Base-by-base conservation (phyloP, 2,888 invertebrate genomes). In the Ceraclea dissimilis region DNA sequence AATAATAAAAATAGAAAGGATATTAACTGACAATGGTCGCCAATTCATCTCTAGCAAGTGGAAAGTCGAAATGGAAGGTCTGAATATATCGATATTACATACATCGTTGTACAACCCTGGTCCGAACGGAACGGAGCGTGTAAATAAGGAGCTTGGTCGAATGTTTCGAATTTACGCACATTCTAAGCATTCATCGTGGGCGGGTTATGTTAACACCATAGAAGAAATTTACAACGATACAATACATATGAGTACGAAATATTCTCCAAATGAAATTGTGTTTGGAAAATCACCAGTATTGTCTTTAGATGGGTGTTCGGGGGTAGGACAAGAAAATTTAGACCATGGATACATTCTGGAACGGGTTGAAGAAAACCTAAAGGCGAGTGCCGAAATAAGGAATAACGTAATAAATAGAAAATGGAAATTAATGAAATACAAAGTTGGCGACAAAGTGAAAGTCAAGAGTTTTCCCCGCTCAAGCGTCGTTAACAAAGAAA, bases 171-270 rank as follows among this genome's bases (percentile, higher is more conserved):
- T 20, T 18, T 48, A 48, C 17, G 18, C 19, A 8, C 18, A 48
- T 48, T 18, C 18, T 10, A 48, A 19, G 10, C 48, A 48, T 19
- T 20, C 48, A 10, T 48, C 48, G 18, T 48, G 48, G 48, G 20
- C 17, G 8, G 19, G 20, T 10, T 19, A 16, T 48, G 20, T 48
- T 19, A 19, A n/a, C 8, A 48, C 10, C 21, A 48, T 48, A 11
- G 48, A 48, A n/a, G 21, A 48, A 19, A n/a, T 48, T 8, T 48
- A 48, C n/a, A 48, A 48, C 26, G 49, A 49, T 26, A 49, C 49
- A 2, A 21, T 26, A 6, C 49, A 49, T 21, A n/a, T 19, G 13
- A 22, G 26, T 16, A 49, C 49, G n/a, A 17, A 17, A 19, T 49
- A 49, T 26, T n/a, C 49, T 11, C 48, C 48, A 10, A 48, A 48